Conservation (phyloP, 2,888 invertebrate species). For the Oligia strigilis region DNA sequence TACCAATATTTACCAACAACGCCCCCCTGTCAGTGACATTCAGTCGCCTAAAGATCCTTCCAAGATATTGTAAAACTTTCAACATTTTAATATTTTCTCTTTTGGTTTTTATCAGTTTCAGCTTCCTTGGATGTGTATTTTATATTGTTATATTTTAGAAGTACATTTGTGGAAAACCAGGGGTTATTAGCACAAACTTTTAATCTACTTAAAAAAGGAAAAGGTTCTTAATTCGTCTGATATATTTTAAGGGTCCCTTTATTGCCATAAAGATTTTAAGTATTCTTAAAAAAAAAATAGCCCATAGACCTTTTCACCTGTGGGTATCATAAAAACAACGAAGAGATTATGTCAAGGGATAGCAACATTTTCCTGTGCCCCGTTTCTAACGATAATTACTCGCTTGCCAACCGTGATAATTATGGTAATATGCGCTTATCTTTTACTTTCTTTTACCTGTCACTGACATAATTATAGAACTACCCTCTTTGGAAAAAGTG, state of each 20-base stretch:
- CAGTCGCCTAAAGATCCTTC: neutral
- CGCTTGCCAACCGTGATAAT: constrained; percentile 20
- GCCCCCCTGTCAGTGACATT: neutral
- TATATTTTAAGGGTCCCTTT: neutral
- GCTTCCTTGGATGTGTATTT: neutral
- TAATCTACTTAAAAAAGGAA: neutral
- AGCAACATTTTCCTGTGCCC: neutral
- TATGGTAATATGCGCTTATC: constrained; percentile 31
- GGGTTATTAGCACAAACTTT: neutral
- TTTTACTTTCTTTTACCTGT: constrained; percentile 13
- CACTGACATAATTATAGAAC: neutral
- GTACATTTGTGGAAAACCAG: neutral
- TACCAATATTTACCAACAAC: neutral
- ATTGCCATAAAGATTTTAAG: neutral
- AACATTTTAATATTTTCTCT: neutral
- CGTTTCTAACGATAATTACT: constrained; percentile 35
- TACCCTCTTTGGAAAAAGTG: too few relatives aligned
- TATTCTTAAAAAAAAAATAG: neutral
- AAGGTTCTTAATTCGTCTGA: neutral
- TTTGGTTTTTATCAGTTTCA: neutral
- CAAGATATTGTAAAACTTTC: neutral
- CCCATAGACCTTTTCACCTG: neutral
- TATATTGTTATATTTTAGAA: neutral
- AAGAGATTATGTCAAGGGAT: constrained; percentile 32
- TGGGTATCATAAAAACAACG: constrained; percentile 25